Base-by-base conservation (phyloP, 2,888 invertebrate species). In the Coremacera marginata region DNA sequence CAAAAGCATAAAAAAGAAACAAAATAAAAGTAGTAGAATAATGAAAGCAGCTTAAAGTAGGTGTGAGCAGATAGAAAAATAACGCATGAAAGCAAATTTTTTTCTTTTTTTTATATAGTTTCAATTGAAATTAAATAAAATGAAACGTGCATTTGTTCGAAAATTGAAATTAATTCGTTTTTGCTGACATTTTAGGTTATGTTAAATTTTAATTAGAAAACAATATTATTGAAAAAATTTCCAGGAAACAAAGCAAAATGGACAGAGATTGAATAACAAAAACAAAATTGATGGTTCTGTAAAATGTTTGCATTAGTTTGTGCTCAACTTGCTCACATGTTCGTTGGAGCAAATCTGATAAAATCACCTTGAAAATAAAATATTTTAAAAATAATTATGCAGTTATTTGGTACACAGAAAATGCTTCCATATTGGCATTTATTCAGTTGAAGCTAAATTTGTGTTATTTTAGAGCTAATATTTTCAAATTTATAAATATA, bases 31-130 rank as follows among this genome's bases (percentile, higher is more conserved):
- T 34, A 70, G 55, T 63, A 44, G 22, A 49, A 16, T 49, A 37
- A 44, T 22, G 9, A 52, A 68, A 37, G 19, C 25, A 51, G 16
- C 5, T 49, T 14, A 51, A 27, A 49, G n/a, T 27, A 68, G 27
- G 22, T 49, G 68, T 34, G 34, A 67, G 67, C 19, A 37, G 51
- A 19, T 27, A 19, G 51, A 51, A 49, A 25, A 68, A 63, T 31
- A 68, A 68, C 68, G 68, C 49, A 51, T 68, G 49, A 51, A 51
- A 16, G 68, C 51, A 68, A 34, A 5, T 65, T 65, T 60, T 67
- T 34, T 65, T 19, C n/a, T n/a, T 65, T 65, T 60, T 67, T 60
- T 49, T 34, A 5, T n/a, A 63, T n/a, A 22, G 0, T 8, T 68
- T 68, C 51, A 25, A 5, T 68, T 49, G 51, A 49, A 68, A 19